These are phyloP conservation scores for Mactromeris polynyma DNA, from an alignment of 2,888 invertebrate genomes.

Conservation along the genomic window DNA sequence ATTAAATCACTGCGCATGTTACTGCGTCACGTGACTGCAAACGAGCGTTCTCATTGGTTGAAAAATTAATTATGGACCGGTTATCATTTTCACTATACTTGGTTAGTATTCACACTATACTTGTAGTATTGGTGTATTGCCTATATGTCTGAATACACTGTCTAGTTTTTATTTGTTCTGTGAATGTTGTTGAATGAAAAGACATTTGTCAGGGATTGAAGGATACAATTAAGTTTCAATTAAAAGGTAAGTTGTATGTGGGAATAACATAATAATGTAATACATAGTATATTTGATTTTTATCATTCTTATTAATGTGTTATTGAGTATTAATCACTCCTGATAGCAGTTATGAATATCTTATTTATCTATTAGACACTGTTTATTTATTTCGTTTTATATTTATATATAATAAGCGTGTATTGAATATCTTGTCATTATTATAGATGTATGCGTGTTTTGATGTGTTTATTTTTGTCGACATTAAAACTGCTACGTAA, in stretches of 20 bases:
- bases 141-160: not conserved
- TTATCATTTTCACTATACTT: conserved; percentile 31
- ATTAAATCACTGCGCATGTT: conserved; percentile 41
- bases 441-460: too few relatives aligned
- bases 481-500: too few relatives aligned
- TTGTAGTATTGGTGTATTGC: not conserved
- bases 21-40: conserved; percentile 19
- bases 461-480: too few relatives aligned
- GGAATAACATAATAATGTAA: too few relatives aligned
- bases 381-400: too few relatives aligned
- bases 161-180: not conserved
- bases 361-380: too few relatives aligned
- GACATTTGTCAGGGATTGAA: not conserved
- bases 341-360: too few relatives aligned
- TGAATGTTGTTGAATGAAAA: not conserved
- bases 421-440: too few relatives aligned
- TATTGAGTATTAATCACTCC: too few relatives aligned
- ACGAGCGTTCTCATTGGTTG: conserved; percentile 24
- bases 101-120: conserved; percentile 1
- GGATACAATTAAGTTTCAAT: not conserved
- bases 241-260: not conserved
- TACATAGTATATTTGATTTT: too few relatives aligned
- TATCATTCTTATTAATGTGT: too few relatives aligned
- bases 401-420: too few relatives aligned
- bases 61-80: conserved; percentile 29